Conservation (phyloP, 2,797 vertebrate genomes). For the Galagoides demidoff region DNA sequence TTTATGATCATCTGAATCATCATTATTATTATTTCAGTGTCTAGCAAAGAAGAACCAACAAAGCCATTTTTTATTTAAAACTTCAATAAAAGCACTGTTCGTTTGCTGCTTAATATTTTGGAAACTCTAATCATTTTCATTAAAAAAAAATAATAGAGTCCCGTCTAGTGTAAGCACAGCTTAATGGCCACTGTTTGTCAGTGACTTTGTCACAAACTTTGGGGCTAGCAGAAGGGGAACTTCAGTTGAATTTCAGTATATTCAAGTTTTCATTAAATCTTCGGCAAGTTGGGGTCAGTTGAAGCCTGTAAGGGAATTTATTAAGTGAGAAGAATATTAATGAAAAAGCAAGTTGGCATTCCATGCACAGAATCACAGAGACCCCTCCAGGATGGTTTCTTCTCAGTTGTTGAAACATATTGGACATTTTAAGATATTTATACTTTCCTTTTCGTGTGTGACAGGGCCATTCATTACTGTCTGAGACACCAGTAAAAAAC, state of each 20-base stretch:
- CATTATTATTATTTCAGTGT: background rate
- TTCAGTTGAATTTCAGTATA: background rate
- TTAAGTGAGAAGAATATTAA: background rate
- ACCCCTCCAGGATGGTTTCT: background rate
- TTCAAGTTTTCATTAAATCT: background rate
- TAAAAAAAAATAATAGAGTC: background rate
- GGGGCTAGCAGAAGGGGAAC: background rate
- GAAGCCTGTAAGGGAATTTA: background rate
- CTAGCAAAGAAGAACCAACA: background rate
- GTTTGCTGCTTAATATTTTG: conserved; percentile 29
- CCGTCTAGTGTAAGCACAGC: background rate
- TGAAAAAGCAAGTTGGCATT: background rate
- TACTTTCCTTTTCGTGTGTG: background rate
- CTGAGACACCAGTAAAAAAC: background rate
- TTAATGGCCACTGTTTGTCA: conserved; percentile 54
- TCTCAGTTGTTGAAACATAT: background rate
- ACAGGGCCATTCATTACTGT: background rate
- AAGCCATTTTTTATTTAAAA: conserved; percentile 10
- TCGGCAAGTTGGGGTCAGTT: background rate
- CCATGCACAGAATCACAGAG: background rate
- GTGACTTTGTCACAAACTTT: background rate
- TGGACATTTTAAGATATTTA: background rate
- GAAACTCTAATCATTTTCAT: background rate
- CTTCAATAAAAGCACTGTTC: background rate
- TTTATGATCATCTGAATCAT: background rate